phyloP scores from a whole-genome alignment of 1,140 invertebrate species.

The Heliconius congener region DNA sequence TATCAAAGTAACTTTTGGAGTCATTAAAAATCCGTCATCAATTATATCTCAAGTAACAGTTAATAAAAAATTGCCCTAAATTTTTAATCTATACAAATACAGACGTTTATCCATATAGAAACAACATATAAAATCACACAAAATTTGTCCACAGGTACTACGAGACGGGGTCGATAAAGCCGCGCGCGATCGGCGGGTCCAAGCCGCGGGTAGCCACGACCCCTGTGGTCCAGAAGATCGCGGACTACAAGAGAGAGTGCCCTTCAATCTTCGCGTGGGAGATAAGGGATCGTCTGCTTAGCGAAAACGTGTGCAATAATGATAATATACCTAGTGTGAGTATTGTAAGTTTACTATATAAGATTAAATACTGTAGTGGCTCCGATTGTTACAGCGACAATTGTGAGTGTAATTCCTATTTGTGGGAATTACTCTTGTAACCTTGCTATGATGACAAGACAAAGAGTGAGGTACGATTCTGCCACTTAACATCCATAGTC shows the following conservation, averaged over 20 bases:
- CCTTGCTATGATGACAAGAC: too few relatives aligned
- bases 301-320: slow-evolving; percentile 98
- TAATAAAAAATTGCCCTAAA: too few relatives aligned
- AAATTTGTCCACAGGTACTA: slow-evolving; percentile 89
- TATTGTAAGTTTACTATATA: slow-evolving; percentile 53
- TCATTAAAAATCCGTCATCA: too few relatives aligned
- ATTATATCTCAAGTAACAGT: too few relatives aligned
- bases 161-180: slow-evolving; percentile 98
- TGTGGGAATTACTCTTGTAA: too few relatives aligned
- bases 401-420: too few relatives aligned
- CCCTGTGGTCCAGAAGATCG: slow-evolving; percentile 96
- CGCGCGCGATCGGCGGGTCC: slow-evolving; percentile 96
- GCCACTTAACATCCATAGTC: background rate
- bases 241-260: slow-evolving; percentile 97
- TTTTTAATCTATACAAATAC: too few relatives aligned
- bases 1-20: background rate
- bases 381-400: too few relatives aligned
- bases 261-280: slow-evolving; percentile 99
- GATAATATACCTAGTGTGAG: slow-evolving; percentile 99
- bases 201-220: slow-evolving; percentile 98
- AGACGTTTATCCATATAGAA: too few relatives aligned
- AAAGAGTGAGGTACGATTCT: too few relatives aligned
- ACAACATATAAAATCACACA: background rate
- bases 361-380: too few relatives aligned
- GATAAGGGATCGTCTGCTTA: slow-evolving; percentile 96